Evolutionary conservation across 2,797 vertebrate species (phyloP).

Genomic region (Acrossocheilus wenchowensis): DNA sequence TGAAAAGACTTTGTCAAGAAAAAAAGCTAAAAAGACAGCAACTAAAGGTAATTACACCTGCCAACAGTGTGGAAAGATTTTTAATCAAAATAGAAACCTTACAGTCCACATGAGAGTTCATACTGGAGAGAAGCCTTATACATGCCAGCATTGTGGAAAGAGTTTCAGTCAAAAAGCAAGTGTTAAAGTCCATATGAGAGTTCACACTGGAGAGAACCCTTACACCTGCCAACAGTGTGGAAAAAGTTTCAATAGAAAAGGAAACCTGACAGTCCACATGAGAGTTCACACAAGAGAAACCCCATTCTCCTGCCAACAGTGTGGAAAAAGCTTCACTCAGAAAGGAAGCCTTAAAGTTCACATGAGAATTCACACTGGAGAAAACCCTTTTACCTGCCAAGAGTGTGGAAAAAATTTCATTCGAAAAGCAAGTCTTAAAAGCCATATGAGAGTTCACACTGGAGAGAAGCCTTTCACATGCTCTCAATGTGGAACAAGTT

Average conservation of each 20-base stretch:
- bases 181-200: background rate
- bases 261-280: slow-evolving; percentile 19
- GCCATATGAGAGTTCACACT: background rate
- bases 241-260: background rate
- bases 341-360: slow-evolving; percentile 12
- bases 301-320: background rate
- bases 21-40: background rate
- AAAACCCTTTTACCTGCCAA: background rate
- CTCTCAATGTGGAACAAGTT: background rate
- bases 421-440: background rate
- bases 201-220: background rate
- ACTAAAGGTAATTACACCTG: background rate
- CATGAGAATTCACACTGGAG: slow-evolving; percentile 8
- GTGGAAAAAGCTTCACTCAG: slow-evolving; percentile 2
- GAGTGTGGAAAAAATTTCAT: background rate
- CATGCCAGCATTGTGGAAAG: background rate
- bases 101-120: background rate
- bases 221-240: slow-evolving; percentile 10
- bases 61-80: background rate
- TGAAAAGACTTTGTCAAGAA: background rate
- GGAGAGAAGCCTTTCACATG: background rate
- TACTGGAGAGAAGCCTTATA: background rate
- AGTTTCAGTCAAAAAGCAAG: background rate
- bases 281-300: slow-evolving; percentile 14
- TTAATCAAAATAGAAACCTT: background rate